Evolutionary conservation across 2,797 vertebrate species (phyloP).

Genomic region (Phylloscopus collybita): DNA sequence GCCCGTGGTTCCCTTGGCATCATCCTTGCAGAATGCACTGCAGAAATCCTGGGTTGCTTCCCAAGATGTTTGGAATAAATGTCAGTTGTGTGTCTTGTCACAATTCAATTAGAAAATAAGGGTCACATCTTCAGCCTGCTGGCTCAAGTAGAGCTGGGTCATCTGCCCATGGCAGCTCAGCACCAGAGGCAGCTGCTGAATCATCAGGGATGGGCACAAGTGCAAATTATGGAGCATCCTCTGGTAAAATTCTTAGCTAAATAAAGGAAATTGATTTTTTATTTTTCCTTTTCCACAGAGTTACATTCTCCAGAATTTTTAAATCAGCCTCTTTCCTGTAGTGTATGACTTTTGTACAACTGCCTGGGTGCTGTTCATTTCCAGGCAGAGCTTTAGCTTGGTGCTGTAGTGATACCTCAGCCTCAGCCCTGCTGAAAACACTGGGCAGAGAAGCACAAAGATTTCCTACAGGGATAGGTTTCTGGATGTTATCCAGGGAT

Average conservation of each 20-base stretch:
- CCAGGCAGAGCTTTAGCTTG: not conserved
- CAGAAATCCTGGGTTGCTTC: constrained; percentile 11
- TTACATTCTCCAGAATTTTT: not conserved
- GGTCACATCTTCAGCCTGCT: not conserved
- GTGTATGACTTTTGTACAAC: not conserved
- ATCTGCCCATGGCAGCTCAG: not conserved
- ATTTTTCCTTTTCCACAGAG: not conserved
- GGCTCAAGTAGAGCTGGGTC: not conserved
- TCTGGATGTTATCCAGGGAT: not conserved
- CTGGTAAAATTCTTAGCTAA: not conserved
- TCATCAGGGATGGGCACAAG: not conserved
- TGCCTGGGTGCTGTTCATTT: not conserved
- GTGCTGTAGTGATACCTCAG: not conserved
- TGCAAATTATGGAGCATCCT: not conserved
- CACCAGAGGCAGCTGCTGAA: not conserved
- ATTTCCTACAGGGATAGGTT: not conserved
- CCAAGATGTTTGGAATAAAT: not conserved
- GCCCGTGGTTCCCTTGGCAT: constrained; percentile 12
- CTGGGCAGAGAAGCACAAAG: not conserved
- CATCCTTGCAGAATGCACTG: not conserved
- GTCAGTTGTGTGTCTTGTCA: not conserved
- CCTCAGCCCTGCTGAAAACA: not conserved
- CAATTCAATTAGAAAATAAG: not conserved
- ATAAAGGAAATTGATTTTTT: not conserved
- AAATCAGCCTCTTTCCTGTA: not conserved